These are phyloP conservation scores for Microctonus aethiopoides DNA, from an alignment of 2,888 invertebrate species.

Conservation along the genomic window DNA sequence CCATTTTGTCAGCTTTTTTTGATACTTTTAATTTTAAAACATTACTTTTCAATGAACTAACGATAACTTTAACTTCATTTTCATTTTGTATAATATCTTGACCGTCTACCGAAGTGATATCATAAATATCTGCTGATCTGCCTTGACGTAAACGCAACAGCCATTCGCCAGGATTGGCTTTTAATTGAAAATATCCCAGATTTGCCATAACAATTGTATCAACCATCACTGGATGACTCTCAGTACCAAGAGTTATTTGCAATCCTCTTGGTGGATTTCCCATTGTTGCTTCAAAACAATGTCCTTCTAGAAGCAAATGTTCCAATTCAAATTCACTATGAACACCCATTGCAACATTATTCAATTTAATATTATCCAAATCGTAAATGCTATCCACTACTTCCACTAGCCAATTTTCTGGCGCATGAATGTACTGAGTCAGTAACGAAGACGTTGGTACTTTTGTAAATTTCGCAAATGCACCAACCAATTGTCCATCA, in stretches of 20 bases:
- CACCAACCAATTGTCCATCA: conserved; percentile 79
- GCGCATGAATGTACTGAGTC: conserved; percentile 89
- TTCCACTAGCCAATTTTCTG: conserved; percentile 97
- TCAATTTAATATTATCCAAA: conserved; percentile 95
- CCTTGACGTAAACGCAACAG: conserved; percentile 88
- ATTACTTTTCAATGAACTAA: conserved; percentile 87
- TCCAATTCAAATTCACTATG: conserved; percentile 96
- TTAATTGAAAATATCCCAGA: conserved; percentile 97
- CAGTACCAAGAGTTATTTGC: conserved; percentile 94
- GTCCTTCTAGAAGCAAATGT: conserved; percentile 93
- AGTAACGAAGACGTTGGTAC: conserved; percentile 92
- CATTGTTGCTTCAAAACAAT: conserved; percentile 92
- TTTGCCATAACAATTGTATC: conserved; percentile 99
- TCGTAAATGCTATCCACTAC: conserved; percentile 93
- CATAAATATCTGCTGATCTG: conserved; percentile 93
- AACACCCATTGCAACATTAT: conserved; percentile 89
- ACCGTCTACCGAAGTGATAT: conserved; percentile 74
- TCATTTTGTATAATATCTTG: conserved; percentile 68
- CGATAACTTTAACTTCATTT: conserved; percentile 76
- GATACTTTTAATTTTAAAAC: conserved; percentile 91
- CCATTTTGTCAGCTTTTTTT: conserved; percentile 89
- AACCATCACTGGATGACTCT: conserved; percentile 79
- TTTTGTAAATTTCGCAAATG: conserved; percentile 86
- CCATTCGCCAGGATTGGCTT: conserved; percentile 99
- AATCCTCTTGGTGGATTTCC: conserved; percentile 96